Base-by-base conservation (phyloP, 2,797 vertebrate genomes). In the Euthynnus affinis region DNA sequence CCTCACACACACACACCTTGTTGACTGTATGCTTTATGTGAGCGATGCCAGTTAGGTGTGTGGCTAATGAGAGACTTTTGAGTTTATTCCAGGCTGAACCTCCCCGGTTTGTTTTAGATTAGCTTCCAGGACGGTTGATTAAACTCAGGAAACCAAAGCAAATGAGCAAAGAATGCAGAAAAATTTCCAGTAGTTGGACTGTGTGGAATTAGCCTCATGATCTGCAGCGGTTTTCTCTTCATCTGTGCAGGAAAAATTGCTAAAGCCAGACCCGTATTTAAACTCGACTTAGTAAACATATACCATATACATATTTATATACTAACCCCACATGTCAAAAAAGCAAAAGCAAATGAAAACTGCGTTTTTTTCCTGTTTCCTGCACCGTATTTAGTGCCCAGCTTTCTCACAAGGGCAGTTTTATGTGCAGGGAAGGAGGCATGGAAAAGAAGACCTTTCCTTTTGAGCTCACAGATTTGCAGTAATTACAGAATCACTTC, bases 401-500 rank as follows among this genome's bases (percentile, higher is more conserved):
- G 71, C 81, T 85, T 92, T 94, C 87, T 93, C 90, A 93, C 92
- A 94, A 94, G 93, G 90, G 88, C 87, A 90, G 91, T 93, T 93
- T 94, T 95, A 91, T 93, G 86, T 89, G 90, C 92, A 87, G 90
- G 88, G 88, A 93, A 90, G 88, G 89, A 94, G 93, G 92, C 89
- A 94, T 93, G 90, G 94, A 95, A 92, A 94, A 94, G 91, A 92
- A 94, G 93, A 94, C 91, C 93, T 95, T 95, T 96, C 93, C 93
- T 94, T 94, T 93, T 92, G 93, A 95, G 94, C 95, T 94, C 94
- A 94, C 92, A 96, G 95, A 95, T 95, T 95, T 95, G 93, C 94
- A 93, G 91, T 96, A 95, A 95, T 96, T 95, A 96, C 94, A 92
- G 92, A 96, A 96, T 96, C 90, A 95, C 94, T 96, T 96, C 96